These are phyloP conservation scores for Prinia subflava DNA, from an alignment of 2,113 vertebrate species.

Conservation along the genomic window DNA sequence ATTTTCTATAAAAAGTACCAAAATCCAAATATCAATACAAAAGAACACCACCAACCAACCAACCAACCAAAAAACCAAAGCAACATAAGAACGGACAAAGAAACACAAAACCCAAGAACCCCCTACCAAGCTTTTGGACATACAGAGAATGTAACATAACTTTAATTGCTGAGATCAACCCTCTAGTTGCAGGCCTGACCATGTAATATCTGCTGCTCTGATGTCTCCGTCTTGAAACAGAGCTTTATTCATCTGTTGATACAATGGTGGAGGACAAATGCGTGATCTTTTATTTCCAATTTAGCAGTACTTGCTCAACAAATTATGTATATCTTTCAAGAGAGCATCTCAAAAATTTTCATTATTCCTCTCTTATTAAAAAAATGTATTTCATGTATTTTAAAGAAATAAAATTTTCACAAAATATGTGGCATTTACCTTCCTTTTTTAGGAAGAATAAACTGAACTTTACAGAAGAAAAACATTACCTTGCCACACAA, in stretches of 20 bases:
- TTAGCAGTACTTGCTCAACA: neutral
- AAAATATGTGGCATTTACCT: neutral
- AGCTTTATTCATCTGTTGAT: neutral
- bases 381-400: neutral
- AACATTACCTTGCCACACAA: neutral
- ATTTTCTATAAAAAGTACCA: neutral
- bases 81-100: no score
- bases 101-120: neutral
- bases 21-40: fast-evolving
- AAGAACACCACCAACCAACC: no score
- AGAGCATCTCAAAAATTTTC: neutral
- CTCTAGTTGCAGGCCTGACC: neutral
- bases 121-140: neutral
- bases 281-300: neutral
- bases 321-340: neutral
- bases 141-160: neutral
- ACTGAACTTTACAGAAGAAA: neutral
- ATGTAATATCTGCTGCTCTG: neutral
- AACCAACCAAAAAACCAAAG: neutral
- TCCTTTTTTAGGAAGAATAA: neutral
- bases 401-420: neutral
- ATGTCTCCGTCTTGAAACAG: neutral
- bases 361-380: neutral
- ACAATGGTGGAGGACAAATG: neutral
- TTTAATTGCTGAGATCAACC: neutral